Conservation (phyloP, 2,888 invertebrate genomes). For the Isotomurus palustris region DNA sequence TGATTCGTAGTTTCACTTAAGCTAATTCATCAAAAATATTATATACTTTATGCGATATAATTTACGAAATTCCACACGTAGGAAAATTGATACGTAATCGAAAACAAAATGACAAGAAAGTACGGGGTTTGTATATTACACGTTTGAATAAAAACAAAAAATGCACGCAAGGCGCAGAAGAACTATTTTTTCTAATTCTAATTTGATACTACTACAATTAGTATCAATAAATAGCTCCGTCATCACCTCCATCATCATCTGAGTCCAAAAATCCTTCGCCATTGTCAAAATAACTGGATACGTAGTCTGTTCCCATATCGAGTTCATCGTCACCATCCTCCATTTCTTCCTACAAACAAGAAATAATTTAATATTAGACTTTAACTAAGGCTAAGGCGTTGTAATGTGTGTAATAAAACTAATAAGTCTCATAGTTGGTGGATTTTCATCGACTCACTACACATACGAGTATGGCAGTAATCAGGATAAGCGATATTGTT, state of each 20-base stretch:
- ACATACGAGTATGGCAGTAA: too few relatives aligned
- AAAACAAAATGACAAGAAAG: too few relatives aligned
- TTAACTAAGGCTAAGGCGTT: neutral
- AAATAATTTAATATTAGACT: neutral
- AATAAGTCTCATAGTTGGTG: conserved; percentile 5
- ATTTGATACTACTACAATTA: too few relatives aligned
- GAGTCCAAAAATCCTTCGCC: conserved; percentile 56
- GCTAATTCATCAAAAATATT: too few relatives aligned
- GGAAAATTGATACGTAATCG: too few relatives aligned
- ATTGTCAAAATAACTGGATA: conserved; percentile 47
- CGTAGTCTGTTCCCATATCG: conserved; percentile 52
- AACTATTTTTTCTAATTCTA: neutral
- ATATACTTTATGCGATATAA: too few relatives aligned
- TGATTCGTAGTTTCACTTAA: too few relatives aligned
- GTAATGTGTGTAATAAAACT: neutral
- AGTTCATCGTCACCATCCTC: conserved; percentile 58
- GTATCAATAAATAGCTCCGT: conserved; percentile 38
- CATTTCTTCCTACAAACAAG: conserved; percentile 51
- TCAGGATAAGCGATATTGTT: too few relatives aligned
- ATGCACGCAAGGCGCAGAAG: neutral
- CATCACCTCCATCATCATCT: conserved; percentile 50
- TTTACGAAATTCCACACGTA: too few relatives aligned
- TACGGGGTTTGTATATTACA: too few relatives aligned
- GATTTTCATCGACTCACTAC: neutral
- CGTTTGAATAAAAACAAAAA: too few relatives aligned